A percentile compares a stretch with the other conserved stretches of the same genome.
phyloP scores from a whole-genome alignment of 2,113 vertebrate species.

The Sula dactylatra region DNA sequence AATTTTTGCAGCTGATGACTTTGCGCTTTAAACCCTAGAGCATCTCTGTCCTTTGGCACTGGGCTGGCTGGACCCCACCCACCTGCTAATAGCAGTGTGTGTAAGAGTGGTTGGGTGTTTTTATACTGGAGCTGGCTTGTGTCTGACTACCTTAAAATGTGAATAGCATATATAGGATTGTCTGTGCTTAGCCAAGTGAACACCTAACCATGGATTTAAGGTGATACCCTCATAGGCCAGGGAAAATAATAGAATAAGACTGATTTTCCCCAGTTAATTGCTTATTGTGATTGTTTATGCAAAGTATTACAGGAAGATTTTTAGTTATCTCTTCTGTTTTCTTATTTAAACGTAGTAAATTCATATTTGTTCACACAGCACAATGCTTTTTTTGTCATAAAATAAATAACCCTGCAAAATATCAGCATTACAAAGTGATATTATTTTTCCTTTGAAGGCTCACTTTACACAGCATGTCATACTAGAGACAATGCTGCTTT shows the following conservation, averaged over 20 bases:
- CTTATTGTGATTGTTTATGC: not conserved
- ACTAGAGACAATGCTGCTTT: constrained; percentile 19
- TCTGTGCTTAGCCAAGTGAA: not conserved
- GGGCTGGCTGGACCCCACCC: not conserved
- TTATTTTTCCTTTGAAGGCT: constrained; percentile 58
- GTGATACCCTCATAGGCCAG: not conserved
- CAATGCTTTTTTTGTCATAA: constrained; percentile 36
- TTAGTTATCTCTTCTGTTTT: constrained; percentile 5
- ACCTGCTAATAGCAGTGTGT: no score
- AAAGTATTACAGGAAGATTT: not conserved
- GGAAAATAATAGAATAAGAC: not conserved
- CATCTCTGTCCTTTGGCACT: not conserved
- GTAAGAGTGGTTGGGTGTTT: not conserved
- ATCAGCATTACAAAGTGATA: constrained; percentile 53
- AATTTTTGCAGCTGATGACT: not conserved
- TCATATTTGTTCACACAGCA: not conserved
- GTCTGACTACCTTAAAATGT: not conserved
- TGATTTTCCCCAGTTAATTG: not conserved
- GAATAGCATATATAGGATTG: no score
- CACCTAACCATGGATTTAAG: not conserved
- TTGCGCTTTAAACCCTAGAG: not conserved
- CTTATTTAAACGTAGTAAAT: constrained; percentile 33
- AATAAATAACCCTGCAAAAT: constrained; percentile 53
- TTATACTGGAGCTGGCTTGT: not conserved
- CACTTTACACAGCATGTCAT: constrained; percentile 21